Conservation (phyloP, 2,888 invertebrate genomes). For the Deroplatys truncata region DNA sequence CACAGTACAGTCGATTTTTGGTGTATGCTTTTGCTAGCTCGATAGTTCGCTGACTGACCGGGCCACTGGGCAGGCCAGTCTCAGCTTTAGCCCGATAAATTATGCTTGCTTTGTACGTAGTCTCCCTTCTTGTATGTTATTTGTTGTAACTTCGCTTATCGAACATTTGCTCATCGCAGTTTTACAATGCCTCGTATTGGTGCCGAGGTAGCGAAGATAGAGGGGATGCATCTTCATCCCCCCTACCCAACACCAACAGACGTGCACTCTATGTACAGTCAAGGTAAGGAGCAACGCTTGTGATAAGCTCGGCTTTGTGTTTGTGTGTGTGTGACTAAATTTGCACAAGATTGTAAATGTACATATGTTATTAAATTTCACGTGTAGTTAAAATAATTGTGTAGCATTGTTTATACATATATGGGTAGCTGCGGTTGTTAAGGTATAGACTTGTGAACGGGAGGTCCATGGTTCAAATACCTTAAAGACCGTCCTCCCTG, state of each 20-base stretch:
- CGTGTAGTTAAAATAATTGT: too few species aligned
- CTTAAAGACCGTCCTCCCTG: too few species aligned
- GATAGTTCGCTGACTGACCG: not conserved
- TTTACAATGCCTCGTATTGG: slow-evolving; percentile 23
- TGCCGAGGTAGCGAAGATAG: slow-evolving; percentile 13
- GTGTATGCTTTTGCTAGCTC: not conserved
- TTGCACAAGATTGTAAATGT: too few species aligned
- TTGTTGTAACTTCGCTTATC: too few species aligned
- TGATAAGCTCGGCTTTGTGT: not conserved
- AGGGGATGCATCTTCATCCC: slow-evolving; percentile 2
- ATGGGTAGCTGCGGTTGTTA: too few species aligned
- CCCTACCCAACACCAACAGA: slow-evolving; percentile 26
- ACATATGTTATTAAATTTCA: too few species aligned
- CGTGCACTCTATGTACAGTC: slow-evolving; percentile 28
- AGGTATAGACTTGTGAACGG: too few species aligned
- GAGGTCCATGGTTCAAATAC: too few species aligned
- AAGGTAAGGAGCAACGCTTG: slow-evolving; percentile 17
- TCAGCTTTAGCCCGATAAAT: not conserved
- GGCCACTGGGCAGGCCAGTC: too few species aligned
- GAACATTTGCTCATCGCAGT: not conserved
- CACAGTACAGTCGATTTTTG: not conserved
- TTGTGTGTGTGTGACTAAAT: not conserved
- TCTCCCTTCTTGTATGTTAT: not conserved
- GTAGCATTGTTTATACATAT: too few species aligned
- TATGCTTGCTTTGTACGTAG: not conserved